phyloP scores from a whole-genome alignment of 1,140 invertebrate species.

The Linepithema humile region DNA sequence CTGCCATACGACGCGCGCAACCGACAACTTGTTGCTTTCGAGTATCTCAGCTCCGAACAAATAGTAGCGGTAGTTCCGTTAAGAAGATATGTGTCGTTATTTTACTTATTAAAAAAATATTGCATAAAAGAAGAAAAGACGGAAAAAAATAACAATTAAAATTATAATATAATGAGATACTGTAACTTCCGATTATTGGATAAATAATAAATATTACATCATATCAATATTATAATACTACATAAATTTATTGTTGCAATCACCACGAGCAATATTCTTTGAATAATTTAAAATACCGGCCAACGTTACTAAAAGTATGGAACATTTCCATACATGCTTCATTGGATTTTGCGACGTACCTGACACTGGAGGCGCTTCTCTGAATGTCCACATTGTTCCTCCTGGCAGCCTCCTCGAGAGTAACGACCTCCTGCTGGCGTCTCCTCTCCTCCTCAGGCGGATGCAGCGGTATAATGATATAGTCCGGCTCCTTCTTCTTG shows the following conservation, averaged over 20 bases:
- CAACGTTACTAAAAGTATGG: background rate
- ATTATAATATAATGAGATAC: background rate
- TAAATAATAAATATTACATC: no score
- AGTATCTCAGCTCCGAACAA: background rate
- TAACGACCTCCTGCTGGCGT: conserved; percentile 53
- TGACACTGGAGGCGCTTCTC: conserved; percentile 75
- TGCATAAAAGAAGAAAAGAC: no score
- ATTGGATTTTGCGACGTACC: conserved; percentile 68
- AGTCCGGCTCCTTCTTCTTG: conserved; percentile 79
- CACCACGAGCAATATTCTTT: background rate
- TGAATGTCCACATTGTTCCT: conserved; percentile 68
- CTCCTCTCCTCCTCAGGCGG: conserved; percentile 75
- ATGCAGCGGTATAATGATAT: conserved; percentile 84
- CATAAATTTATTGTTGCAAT: background rate
- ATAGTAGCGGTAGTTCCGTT: background rate
- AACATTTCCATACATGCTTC: background rate
- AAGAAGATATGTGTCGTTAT: background rate
- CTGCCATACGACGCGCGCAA: background rate
- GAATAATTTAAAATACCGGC: background rate
- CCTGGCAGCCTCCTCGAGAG: conserved; percentile 39
- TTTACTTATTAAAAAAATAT: background rate
- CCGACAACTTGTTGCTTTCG: conserved; percentile 18
- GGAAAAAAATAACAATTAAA: background rate
- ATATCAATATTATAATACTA: no score
- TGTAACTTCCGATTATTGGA: background rate